Evolutionary conservation across 2,888 invertebrate species (phyloP), one percentile per base, ranked within the genome.

Genomic region (Latrodectus elegans): DNA sequence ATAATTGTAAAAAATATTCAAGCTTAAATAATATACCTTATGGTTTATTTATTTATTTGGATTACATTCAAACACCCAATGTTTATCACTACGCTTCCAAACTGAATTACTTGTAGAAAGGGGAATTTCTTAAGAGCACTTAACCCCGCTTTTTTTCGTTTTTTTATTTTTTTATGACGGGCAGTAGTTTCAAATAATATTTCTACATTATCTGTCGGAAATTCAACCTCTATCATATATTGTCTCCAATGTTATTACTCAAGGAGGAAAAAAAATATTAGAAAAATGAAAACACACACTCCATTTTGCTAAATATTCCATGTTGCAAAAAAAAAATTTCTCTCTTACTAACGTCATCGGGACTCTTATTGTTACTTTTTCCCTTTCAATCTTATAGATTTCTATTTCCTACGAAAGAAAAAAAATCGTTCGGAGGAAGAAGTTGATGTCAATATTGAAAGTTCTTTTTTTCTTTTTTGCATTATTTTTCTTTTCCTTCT

Each of bases 361-460:
- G 53, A 14, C 11, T 17, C n/a, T 9, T 52, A 12, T 15, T 8
- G 17, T 15, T 52, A 12, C 49, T 53, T 17, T 15, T 17, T 49
- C 52, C 17, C n/a, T 73, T 17, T 17, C 17, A 52, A 51, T 75
- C 11, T 55, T 8, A 55, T 65, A 68, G 64, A 49, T 17, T 17
- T 15, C 26, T 17, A 15, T 17, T 73, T 73, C 53, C n/a, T n/a
- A 51, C 6, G 22, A 17, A 17, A 11, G n/a, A 10, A 55, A 60
- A 60, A 60, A 60, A 60, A n/a, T 11, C 15, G 15, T 76, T 60
- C 38, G 49, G 22, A 60, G 38, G 38, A 4, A 65, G 82, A 75
- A 82, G 70, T 60, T 67, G 84, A 84, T 78, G 77, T 84, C 84
- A 84, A 84, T 84, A 84, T 77, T 84, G 84, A 84, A 73, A 67